phyloP scores from a whole-genome alignment of 2,888 invertebrate species.

The Amphipyra berbera region DNA sequence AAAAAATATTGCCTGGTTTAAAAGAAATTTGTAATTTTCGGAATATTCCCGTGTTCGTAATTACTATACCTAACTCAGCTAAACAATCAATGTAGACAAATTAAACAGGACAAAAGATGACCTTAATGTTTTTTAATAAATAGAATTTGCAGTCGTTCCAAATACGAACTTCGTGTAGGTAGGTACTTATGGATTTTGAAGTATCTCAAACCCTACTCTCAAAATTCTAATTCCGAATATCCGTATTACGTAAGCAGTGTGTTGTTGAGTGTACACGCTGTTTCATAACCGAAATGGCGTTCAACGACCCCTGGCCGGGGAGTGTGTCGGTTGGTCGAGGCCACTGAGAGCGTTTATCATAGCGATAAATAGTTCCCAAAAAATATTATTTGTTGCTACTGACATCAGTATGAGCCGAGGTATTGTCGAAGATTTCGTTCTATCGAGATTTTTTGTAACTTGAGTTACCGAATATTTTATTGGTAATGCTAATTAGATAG shows the following conservation, averaged over 20 bases:
- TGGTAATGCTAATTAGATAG: not conserved
- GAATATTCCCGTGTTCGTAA: too few species aligned
- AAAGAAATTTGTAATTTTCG: too few species aligned
- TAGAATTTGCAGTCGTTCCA: too few species aligned
- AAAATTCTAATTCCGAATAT: conserved; percentile 31
- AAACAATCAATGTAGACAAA: too few species aligned
- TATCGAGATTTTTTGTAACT: conserved; percentile 10
- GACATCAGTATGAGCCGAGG: conserved; percentile 14
- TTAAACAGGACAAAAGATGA: too few species aligned
- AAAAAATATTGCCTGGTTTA: too few species aligned
- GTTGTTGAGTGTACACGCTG: conserved; percentile 60
- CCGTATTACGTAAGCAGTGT: conserved; percentile 43
- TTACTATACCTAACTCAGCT: too few species aligned
- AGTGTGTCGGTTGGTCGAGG: conserved; percentile 89
- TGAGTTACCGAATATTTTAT: conserved; percentile 4
- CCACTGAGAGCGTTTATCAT: conserved; percentile 78
- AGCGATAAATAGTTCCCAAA: conserved; percentile 66
- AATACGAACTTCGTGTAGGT: too few species aligned
- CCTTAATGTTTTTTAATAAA: too few species aligned
- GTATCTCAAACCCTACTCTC: not conserved
- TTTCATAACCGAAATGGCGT: conserved; percentile 84
- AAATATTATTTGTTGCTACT: conserved; percentile 46
- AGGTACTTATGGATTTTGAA: too few species aligned
- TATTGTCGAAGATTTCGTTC: conserved; percentile 11
- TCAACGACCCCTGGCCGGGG: conserved; percentile 76